These are phyloP conservation scores for Oryzias dopingdopingensis DNA, from an alignment of 2,797 vertebrate species.

Conservation along the genomic window DNA sequence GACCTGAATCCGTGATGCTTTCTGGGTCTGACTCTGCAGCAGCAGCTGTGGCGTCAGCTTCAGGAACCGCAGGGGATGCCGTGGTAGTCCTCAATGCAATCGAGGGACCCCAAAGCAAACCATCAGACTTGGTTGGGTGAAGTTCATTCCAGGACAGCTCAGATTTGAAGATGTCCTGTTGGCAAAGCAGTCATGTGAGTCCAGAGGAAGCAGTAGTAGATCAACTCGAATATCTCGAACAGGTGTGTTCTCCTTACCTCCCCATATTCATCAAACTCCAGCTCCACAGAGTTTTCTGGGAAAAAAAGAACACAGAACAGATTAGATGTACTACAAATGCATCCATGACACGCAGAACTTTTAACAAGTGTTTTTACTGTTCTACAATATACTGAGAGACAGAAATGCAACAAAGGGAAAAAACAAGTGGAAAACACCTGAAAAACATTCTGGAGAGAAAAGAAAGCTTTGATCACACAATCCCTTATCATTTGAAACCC, in stretches of 20 bases:
- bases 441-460: slow-evolving; percentile 8
- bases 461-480: neutral
- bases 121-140: slow-evolving; percentile 35
- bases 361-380: too few species aligned
- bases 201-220: neutral
- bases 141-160: slow-evolving; percentile 51
- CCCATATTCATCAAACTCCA: slow-evolving; percentile 79
- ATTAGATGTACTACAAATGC: too few species aligned
- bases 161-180: slow-evolving; percentile 53
- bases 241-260: slow-evolving; percentile 50
- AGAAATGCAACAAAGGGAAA: slow-evolving; percentile 5
- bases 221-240: neutral
- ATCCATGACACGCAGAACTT: too few species aligned
- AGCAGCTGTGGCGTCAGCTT: slow-evolving; percentile 57
- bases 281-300: slow-evolving; percentile 81
- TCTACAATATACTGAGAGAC: neutral
- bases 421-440: slow-evolving; percentile 24
- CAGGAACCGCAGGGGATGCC: slow-evolving; percentile 49
- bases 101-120: slow-evolving; percentile 32
- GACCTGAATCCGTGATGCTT: slow-evolving; percentile 31
- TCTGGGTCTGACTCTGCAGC: slow-evolving; percentile 13
- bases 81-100: slow-evolving; percentile 50
- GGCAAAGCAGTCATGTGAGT: slow-evolving; percentile 13
- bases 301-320: slow-evolving; percentile 59
- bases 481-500: too few species aligned